phyloP scores from a whole-genome alignment of 2,797 vertebrate genomes.

The Lepidocolaptes lacrymiger region DNA sequence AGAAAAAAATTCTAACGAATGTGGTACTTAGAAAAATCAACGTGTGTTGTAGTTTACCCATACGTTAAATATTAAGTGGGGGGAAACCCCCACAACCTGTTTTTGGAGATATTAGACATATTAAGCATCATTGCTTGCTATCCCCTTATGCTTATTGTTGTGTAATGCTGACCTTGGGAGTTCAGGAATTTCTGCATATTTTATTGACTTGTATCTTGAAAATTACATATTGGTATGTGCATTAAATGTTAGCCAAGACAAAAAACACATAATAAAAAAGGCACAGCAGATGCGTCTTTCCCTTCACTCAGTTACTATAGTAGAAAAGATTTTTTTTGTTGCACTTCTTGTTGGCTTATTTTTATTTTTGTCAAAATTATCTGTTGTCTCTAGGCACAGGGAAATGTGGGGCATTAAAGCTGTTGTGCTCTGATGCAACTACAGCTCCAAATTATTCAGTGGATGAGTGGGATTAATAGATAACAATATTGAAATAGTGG shows the following conservation, averaged over 20 bases:
- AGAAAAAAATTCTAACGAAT: background rate
- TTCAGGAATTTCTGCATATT: background rate
- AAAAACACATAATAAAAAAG: background rate
- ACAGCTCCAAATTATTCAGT: conserved; percentile 17
- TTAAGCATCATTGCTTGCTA: background rate
- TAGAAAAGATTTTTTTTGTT: background rate
- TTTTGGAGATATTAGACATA: background rate
- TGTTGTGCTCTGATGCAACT: background rate
- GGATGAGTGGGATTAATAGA: conserved; percentile 14
- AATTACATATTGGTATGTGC: background rate
- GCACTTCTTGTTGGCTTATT: background rate
- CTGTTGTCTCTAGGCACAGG: background rate
- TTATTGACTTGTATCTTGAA: background rate
- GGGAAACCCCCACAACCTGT: rapidly evolving
- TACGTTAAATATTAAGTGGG: background rate
- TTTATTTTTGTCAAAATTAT: background rate
- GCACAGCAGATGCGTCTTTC: background rate
- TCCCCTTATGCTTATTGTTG: background rate
- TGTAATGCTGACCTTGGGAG: conserved; percentile 9
- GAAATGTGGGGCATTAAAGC: background rate
- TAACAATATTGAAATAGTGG: background rate
- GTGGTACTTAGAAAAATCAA: background rate
- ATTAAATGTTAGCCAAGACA: background rate
- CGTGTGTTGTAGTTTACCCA: background rate
- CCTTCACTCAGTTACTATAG: background rate